Percentiles rank a stretch among this genome's conserved stretches.
Evolutionary conservation across 2,113 vertebrate genomes (phyloP).

Genomic region (Donacobius atricapilla): DNA sequence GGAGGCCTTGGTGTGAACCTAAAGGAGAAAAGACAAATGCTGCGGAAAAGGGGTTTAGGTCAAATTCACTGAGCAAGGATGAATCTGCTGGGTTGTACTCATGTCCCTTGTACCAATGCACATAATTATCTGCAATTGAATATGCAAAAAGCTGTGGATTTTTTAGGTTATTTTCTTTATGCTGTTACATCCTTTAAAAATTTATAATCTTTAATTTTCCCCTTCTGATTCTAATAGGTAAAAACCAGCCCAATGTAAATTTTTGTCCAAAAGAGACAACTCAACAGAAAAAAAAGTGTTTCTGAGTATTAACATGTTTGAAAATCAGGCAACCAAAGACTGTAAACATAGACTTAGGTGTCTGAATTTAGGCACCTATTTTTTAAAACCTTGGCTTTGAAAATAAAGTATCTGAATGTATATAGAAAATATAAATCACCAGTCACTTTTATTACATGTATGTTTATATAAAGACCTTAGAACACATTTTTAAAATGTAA

Average conservation of each 20-base stretch:
- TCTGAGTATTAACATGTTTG: background rate
- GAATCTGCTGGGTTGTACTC: background rate
- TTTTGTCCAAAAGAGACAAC: background rate
- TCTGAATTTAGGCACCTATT: constrained; percentile 55
- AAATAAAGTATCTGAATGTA: constrained; percentile 47
- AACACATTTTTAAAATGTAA: constrained; percentile 55
- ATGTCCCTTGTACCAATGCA: background rate
- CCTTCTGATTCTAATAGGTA: background rate
- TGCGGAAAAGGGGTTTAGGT: background rate
- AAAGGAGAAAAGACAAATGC: constrained; percentile 36
- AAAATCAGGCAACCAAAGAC: constrained; percentile 33
- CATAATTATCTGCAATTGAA: background rate
- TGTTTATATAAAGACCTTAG: constrained; percentile 53
- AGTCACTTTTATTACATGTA: constrained; percentile 60
- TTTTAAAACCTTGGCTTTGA: constrained; percentile 44
- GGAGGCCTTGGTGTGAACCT: constrained; percentile 35
- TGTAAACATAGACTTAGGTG: constrained; percentile 46
- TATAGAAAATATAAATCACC: constrained; percentile 57
- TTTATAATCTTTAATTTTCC: background rate
- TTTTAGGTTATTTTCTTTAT: constrained; percentile 34
- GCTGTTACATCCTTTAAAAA: background rate
- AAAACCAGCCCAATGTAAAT: background rate
- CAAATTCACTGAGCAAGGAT: background rate
- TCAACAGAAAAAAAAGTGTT: background rate
- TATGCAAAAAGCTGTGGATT: background rate